Percentiles rank a stretch among this genome's conserved stretches.
These are phyloP conservation scores for Baccha elongata DNA, from an alignment of 2,888 invertebrate species.

Conservation along the genomic window DNA sequence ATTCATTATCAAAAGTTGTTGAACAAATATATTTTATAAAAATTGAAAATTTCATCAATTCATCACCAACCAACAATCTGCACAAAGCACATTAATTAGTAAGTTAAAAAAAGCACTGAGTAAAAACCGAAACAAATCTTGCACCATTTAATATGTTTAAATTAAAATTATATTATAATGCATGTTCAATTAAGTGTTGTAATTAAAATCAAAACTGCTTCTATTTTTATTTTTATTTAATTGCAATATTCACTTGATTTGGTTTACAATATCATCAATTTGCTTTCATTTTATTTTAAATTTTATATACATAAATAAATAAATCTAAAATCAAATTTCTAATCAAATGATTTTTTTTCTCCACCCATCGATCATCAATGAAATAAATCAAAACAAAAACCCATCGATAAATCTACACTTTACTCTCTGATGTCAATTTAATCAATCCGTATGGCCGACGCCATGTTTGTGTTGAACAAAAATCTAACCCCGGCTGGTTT, in stretches of 20 bases:
- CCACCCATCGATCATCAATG: slow-evolving; percentile 34
- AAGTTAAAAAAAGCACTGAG: slow-evolving; percentile 62
- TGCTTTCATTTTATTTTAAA: slow-evolving; percentile 43
- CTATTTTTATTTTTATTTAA: neutral
- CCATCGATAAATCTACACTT: slow-evolving; percentile 38
- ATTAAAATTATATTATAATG: slow-evolving; percentile 8
- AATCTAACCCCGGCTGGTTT: slow-evolving; percentile 13
- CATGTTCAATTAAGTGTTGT: slow-evolving; percentile 53
- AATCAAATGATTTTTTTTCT: slow-evolving; percentile 56
- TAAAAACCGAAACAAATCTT: slow-evolving; percentile 76
- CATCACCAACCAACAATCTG: slow-evolving; percentile 44
- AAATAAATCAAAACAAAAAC: slow-evolving; percentile 27
- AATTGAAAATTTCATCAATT: neutral
- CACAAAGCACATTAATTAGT: slow-evolving; percentile 48
- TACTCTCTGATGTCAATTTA: slow-evolving; percentile 56
- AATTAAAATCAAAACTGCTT: slow-evolving; percentile 23
- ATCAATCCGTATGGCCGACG: slow-evolving; percentile 47
- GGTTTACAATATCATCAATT: slow-evolving; percentile 54
- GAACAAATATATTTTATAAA: neutral
- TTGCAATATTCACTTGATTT: slow-evolving; percentile 19
- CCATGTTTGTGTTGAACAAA: slow-evolving; percentile 28
- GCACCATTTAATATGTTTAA: slow-evolving; percentile 69
- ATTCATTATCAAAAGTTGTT: slow-evolving; percentile 13
- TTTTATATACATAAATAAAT: slow-evolving; percentile 62
- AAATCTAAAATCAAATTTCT: slow-evolving; percentile 63